Evolutionary conservation across 1,140 invertebrate genomes (phyloP), one percentile per base, ranked within the genome.

Genomic region (Delia radicum): DNA sequence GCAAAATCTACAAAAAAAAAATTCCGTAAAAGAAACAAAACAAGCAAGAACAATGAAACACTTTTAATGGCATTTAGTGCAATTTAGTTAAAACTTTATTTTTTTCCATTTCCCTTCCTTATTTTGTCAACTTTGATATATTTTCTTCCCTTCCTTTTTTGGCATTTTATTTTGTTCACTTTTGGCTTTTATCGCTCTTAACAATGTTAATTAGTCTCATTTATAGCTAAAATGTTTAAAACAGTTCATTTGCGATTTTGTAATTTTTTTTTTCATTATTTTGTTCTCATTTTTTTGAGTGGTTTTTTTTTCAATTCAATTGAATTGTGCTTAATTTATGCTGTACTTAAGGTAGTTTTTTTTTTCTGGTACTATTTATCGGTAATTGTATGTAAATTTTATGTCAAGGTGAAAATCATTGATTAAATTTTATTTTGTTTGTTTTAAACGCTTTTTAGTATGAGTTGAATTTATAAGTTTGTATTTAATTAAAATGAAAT

Each of bases 201-300:
- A 65, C 62, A 65, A 65, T 65, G 62, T 65, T 29, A 65, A 65
- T 65, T 65, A 65, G 62, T 65, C 62, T 65, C 26, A 65, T 65
- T 65, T 65, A 65, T 13, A 65, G 62, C 62, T 65, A 65, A 65
- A 65, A 33, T 33, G 33, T 33, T 33, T 33, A 33, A 33, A 33
- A n/a, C n/a, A 5, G 31, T 33, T 33, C 4, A 33, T 33, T 33
- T 0, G 10, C n/a, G 10, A 2, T 42, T 10, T 3, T 42, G 3
- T 42, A 13, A 15, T 42, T 42, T 42, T 42, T 42, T 15, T 42
- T 15, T n/a, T n/a, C n/a, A n/a, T n/a, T n/a, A 42, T 42, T 42
- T 42, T 42, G n/a, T 42, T 42, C 37, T 10, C 10, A 15, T 13
- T 42, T 15, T 13, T 3, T 15, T 42, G 0, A 42, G 37, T 42